Evolutionary conservation across 92 coral and sea anemone genomes (phyloP), one percentile per base, ranked within the genome.

Genomic region (Montipora capitata): DNA sequence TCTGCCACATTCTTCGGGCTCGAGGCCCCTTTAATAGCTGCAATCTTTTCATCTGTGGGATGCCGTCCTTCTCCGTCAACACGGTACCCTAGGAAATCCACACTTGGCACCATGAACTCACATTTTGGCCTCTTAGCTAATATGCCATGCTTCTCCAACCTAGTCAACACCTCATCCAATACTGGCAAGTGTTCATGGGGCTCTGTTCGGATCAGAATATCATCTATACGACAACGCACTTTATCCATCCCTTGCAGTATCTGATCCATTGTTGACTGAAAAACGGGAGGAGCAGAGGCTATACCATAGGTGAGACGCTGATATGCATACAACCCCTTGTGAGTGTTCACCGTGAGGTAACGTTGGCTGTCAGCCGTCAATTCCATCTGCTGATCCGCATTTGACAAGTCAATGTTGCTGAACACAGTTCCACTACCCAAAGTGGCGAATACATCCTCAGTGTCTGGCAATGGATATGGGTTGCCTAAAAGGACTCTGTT

Each of bases 21-120:
- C 40, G 90, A 90, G 1, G 90, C 90, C 27, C 80, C 73, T 2
- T 18, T 72, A 5, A 87, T 83, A 17, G 90, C 92, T 64, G 84
- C 74, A 43, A 84, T 42, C 45, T 87, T 45, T 45, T 45, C 51
- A 45, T 45, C 51, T 45, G 51, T 45, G 51, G 51, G 51, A 45
- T 45, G 51, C 51, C 51, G 7, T 45, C 79, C 80, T 83, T 89
- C 10, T 81, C 77, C 40, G 83, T 80, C 78, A 5, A 85, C 85
- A 3, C 40, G 79, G 18, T 84, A 85, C 7, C 88, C 87, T 9
- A 75, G 78, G 77, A 74, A 87, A 70, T 91, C 91, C 1, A 91
- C 85, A 64, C 79, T 68, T 59, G 94, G 78, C 27, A 82, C 83
- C 83, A 86, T 80, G 57, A 91, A 86, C 80, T 91, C 75, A 62